These are phyloP conservation scores for Sphaerophoria taeniata DNA, from an alignment of 2,888 invertebrate species.

Conservation along the genomic window DNA sequence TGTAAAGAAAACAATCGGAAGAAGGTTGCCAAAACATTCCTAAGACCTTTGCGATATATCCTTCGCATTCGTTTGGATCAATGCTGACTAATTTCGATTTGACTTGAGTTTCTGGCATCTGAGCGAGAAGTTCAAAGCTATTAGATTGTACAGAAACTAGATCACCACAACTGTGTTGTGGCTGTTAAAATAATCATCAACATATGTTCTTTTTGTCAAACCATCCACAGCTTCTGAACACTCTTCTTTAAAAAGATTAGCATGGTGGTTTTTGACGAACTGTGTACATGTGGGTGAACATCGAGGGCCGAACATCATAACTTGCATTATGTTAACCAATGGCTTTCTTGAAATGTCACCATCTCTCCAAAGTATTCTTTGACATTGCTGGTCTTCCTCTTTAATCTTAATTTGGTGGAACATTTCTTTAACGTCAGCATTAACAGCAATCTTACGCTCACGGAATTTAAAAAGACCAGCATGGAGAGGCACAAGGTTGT, in stretches of 20 bases:
- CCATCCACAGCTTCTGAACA: constrained; percentile 49
- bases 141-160: constrained; percentile 25
- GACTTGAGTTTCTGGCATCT: constrained; percentile 3
- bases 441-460: constrained; percentile 36
- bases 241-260: background rate
- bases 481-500: constrained; percentile 33
- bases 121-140: background rate
- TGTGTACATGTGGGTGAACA: constrained; percentile 64
- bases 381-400: constrained; percentile 28
- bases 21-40: constrained; percentile 6
- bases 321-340: constrained; percentile 56
- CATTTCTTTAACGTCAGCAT: constrained; percentile 62
- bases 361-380: constrained; percentile 54
- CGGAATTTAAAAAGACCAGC: constrained; percentile 54
- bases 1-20: background rate
- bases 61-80: too few relatives aligned
- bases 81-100: constrained; percentile 4
- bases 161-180: background rate
- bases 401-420: constrained; percentile 51
- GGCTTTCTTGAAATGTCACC: constrained; percentile 40
- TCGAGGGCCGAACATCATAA: constrained; percentile 71
- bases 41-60: background rate
- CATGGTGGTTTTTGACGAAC: constrained; percentile 60
- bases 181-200: constrained; percentile 54
- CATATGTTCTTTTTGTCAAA: constrained; percentile 47